Conservation (phyloP, 2,888 invertebrate species). For the Cataglyphis rosenhaueri region DNA sequence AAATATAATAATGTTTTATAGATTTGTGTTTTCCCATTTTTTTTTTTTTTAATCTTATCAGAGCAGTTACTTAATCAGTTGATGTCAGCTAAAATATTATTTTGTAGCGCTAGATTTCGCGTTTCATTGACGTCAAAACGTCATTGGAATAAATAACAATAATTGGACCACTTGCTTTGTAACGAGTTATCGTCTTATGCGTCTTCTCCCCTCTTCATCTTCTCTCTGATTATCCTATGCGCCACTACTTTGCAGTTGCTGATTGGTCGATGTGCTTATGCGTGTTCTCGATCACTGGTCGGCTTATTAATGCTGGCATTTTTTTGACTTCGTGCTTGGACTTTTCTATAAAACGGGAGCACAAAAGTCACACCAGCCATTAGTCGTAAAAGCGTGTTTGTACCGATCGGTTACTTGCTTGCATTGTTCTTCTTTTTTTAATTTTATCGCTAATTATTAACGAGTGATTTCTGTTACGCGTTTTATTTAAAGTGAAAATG, state of each 20-base stretch:
- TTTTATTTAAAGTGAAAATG: conserved; percentile 67
- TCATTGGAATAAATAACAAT: conserved; percentile 58
- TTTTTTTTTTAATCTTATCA: background rate
- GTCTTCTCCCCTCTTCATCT: conserved; percentile 53
- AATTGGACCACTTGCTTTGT: conserved; percentile 74
- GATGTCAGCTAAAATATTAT: conserved; percentile 5
- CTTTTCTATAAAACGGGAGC: conserved; percentile 69
- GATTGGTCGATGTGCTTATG: conserved; percentile 62
- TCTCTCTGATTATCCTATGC: conserved; percentile 10
- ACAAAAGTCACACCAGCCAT: conserved; percentile 46
- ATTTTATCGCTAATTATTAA: background rate
- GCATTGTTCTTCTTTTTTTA: background rate
- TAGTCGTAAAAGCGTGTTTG: conserved; percentile 46
- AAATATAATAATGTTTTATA: background rate
- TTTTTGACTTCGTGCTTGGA: conserved; percentile 55
- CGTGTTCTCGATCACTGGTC: conserved; percentile 65
- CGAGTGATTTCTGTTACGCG: background rate
- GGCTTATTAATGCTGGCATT: conserved; percentile 50
- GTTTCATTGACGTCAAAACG: conserved; percentile 25
- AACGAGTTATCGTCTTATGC: conserved; percentile 74
- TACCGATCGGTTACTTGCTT: conserved; percentile 10
- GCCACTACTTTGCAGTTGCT: too few species aligned
- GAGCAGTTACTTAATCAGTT: background rate
- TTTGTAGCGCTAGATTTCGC: conserved; percentile 26
- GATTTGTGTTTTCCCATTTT: background rate